Evolutionary conservation across 2,797 vertebrate species (phyloP).

Genomic region (Tokudaia tokunoshimensis): DNA sequence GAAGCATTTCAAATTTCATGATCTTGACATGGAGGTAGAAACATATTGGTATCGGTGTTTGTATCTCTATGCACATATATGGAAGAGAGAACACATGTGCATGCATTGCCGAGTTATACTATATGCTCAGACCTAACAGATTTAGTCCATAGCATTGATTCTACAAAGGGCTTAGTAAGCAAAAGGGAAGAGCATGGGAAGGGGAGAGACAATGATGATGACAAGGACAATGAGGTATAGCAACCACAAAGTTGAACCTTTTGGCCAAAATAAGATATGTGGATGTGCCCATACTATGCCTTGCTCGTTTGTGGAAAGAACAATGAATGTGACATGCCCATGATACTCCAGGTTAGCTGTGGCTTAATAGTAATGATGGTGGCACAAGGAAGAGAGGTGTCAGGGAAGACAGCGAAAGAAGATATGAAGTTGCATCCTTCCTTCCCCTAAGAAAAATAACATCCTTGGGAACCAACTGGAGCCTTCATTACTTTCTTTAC

Average conservation of each 20-base stretch:
- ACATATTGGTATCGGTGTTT: not conserved
- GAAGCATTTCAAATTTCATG: conserved; percentile 7
- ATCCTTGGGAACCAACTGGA: not conserved
- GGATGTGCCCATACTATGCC: not conserved
- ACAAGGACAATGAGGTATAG: not conserved
- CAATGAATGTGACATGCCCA: not conserved
- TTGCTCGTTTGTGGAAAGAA: conserved; percentile 11
- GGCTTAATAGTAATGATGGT: not conserved
- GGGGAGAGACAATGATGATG: no score
- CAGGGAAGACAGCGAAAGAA: not conserved
- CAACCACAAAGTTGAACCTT: not conserved
- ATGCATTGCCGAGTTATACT: not conserved
- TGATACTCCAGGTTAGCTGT: not conserved
- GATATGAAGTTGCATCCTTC: not conserved
- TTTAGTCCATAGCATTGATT: not conserved
- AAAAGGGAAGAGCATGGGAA: not conserved
- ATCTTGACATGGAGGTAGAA: not conserved
- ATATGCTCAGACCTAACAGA: not conserved
- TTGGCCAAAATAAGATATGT: not conserved
- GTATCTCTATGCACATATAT: not conserved
- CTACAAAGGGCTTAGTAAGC: not conserved
- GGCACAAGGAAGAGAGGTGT: no score
- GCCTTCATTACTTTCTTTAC: not conserved
- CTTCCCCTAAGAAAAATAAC: not conserved
- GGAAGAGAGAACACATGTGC: no score